These are phyloP conservation scores for Oedothorax gibbosus DNA, from an alignment of 1,140 invertebrate species.

Conservation along the genomic window DNA sequence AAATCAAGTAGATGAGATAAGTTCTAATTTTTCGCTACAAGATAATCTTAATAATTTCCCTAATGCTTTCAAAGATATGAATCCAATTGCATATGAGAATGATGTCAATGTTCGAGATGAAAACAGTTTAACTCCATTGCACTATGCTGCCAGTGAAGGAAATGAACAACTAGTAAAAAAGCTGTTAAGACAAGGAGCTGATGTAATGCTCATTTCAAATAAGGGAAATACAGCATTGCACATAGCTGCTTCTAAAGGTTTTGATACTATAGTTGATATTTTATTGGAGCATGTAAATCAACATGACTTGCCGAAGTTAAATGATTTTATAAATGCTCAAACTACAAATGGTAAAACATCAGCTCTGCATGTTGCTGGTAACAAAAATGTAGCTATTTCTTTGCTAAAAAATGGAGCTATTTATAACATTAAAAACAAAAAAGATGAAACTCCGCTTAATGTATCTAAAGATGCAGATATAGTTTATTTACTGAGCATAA, in stretches of 20 bases:
- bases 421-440: constrained; percentile 8
- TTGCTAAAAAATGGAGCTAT: constrained; percentile 26
- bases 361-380: constrained; percentile 23
- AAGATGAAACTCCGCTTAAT: constrained; percentile 4
- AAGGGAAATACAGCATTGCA: constrained; percentile 38
- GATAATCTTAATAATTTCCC: not conserved
- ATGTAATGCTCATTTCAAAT: constrained; percentile 66
- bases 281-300: not conserved
- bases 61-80: not conserved
- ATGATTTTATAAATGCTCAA: constrained; percentile 34
- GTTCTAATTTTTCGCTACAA: not conserved
- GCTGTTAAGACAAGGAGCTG: constrained; percentile 61
- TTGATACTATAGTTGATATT: constrained; percentile 36
- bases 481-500: not conserved
- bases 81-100: not conserved
- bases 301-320: not conserved
- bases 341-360: not conserved
- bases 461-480: constrained; percentile 15
- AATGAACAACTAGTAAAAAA: constrained; percentile 66
- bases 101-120: constrained; percentile 26
- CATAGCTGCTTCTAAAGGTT: constrained; percentile 42
- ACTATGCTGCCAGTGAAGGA: constrained; percentile 64
- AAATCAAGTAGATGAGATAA: not conserved
- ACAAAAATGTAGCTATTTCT: not conserved
- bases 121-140: constrained; percentile 37